Evolutionary conservation across 2,888 invertebrate species (phyloP), one percentile per base, ranked within the genome.

Genomic region (Loripinus fragilis): DNA sequence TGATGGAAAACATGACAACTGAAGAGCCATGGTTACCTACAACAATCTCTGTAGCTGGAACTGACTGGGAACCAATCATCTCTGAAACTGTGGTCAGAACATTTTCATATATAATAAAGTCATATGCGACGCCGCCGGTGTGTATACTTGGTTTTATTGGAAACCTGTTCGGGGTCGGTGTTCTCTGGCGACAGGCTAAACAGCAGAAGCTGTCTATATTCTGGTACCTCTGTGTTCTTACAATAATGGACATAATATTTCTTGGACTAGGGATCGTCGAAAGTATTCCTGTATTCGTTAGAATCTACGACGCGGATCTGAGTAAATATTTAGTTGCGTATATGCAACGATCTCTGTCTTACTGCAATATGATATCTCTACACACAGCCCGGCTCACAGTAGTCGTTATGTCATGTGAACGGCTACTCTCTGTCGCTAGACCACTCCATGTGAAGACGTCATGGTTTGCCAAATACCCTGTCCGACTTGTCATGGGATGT

Each of bases 111-210:
- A 28, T 52, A 28, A 25, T 28, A 28, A n/a, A 25, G 25, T 23
- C 25, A 12, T 52, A 23, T 15, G 25, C 25, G 12, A 52, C 8
- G 12, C 52, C 52, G 10, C 23, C n/a, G 1, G 25, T 52, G 23
- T n/a, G 25, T 25, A 3, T 52, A 15, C 23, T 52, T 12, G 52
- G 52, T 5, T 52, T 52, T 15, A 23, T 25, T 5, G 52, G 52
- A 10, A 52, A 52, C 25, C 23, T n/a, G 5, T 28, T 52, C 3
- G 52, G 52, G 2, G 28, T 52, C 5, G 52, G 52, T 5, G 52
- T 52, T 28, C 52, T 52, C 52, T 52, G 52, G 52, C 52, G 52
- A 15, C 52, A 52, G n/a, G 28, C 25, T 52, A 52, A 52, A 52
- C 52, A 52, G 25, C 52, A 52, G 15, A 52, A 52, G 25, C 28